Evolutionary conservation across 2,113 vertebrate species (phyloP).

Genomic region (Marcusenius ussheri): DNA sequence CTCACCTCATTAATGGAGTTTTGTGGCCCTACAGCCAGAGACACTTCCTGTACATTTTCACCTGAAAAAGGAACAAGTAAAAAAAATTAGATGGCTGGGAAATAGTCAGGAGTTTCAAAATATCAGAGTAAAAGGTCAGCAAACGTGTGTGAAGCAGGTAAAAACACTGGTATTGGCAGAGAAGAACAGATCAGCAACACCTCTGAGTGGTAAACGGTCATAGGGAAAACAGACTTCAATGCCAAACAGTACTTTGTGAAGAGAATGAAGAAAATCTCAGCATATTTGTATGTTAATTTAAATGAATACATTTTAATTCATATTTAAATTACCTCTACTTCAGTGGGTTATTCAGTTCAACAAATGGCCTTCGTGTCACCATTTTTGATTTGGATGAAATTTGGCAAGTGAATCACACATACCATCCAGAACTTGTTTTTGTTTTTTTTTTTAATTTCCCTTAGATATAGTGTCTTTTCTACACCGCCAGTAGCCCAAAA

Average conservation of each 20-base stretch:
- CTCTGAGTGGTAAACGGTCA: neutral
- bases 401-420: too few relatives aligned
- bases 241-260: neutral
- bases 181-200: neutral
- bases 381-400: neutral
- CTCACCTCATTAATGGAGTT: neutral
- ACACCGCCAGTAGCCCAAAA: neutral
- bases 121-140: neutral
- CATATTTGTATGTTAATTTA: neutral
- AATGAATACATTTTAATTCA: neutral
- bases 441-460: neutral
- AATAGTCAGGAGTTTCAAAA: neutral
- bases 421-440: too few relatives aligned
- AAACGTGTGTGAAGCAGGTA: neutral
- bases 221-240: neutral
- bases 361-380: neutral
- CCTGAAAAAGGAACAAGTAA: neutral
- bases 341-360: neutral
- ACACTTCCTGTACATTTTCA: neutral
- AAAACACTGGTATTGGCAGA: neutral
- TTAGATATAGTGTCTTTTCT: neutral
- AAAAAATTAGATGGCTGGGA: neutral
- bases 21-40: neutral
- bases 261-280: neutral
- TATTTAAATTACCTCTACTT: neutral